Percentiles rank a stretch among this genome's conserved stretches.
Conservation (phyloP, 2,113 vertebrate species). For the Seriola dumerili region DNA sequence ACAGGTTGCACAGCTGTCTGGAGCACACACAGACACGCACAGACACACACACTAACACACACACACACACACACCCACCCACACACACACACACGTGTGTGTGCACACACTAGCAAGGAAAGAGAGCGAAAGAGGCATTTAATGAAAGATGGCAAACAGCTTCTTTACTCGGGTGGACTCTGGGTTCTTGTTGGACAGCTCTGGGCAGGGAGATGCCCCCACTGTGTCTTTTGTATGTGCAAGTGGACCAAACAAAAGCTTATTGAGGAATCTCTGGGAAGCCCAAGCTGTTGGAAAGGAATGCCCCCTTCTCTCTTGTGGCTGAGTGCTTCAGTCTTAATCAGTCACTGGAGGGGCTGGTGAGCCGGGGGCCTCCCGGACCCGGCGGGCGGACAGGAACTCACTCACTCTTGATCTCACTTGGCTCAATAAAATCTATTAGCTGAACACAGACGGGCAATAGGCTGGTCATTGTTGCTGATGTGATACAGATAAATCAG, state of each 20-base stretch:
- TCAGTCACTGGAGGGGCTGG: constrained; percentile 62
- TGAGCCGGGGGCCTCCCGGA: constrained; percentile 25
- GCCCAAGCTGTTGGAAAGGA: constrained; percentile 69
- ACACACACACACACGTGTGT: neutral
- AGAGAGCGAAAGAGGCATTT: constrained; percentile 37
- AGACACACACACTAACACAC: neutral
- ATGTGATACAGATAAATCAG: constrained; percentile 62
- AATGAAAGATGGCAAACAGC: constrained; percentile 76
- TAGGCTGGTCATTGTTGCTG: constrained; percentile 46
- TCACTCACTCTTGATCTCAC: constrained; percentile 60
- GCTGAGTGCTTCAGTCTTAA: constrained; percentile 47
- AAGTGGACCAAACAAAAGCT: constrained; percentile 78
- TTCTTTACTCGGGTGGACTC: constrained; percentile 38
- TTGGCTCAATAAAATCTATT: constrained; percentile 72
- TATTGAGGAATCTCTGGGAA: constrained; percentile 78
- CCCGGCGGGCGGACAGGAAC: constrained; percentile 29
- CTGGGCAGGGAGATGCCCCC: constrained; percentile 55
- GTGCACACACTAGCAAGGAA: neutral
- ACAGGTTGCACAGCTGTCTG: constrained; percentile 75
- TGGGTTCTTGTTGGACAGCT: constrained; percentile 38
- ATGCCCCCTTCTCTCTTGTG: constrained; percentile 63
- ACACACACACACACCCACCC: constrained; percentile 7
- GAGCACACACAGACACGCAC: constrained; percentile 22
- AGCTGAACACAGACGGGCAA: constrained; percentile 60
- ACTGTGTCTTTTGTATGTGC: constrained; percentile 69